Evolutionary conservation across 2,113 vertebrate genomes (phyloP).

Genomic region (Nesoenas mayeri): DNA sequence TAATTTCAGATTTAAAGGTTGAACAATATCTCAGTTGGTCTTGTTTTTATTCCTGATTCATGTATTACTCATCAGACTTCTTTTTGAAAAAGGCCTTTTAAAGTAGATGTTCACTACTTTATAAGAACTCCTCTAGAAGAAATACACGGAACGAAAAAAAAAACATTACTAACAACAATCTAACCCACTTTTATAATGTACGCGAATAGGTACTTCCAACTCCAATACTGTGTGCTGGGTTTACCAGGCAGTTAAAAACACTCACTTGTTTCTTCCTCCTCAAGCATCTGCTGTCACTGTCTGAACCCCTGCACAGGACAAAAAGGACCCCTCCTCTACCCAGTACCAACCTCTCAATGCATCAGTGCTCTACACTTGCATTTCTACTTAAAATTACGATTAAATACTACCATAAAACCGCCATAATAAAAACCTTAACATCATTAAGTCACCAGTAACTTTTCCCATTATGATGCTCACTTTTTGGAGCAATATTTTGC

Average conservation of each 20-base stretch:
- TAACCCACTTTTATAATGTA: not conserved
- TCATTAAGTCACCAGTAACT: not conserved
- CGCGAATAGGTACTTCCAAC: not conserved
- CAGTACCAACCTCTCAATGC: not conserved
- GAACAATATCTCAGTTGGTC: not conserved
- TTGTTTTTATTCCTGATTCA: not conserved
- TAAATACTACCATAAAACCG: not conserved
- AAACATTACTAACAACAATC: not conserved
- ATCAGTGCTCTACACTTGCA: fast-evolving
- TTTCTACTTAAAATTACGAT: not conserved
- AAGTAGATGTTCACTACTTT: not conserved
- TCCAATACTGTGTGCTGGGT: fast-evolving
- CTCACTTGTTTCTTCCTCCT: not conserved
- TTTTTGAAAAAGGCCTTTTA: not conserved
- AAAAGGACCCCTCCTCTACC: not conserved
- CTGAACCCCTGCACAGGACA: fast-evolving
- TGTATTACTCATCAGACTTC: not conserved
- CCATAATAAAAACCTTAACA: not conserved
- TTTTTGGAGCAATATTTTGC: not conserved
- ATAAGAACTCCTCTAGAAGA: not conserved
- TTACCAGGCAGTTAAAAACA: not conserved
- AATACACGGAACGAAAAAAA: not conserved
- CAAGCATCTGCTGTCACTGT: not conserved
- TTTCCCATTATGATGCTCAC: not conserved
- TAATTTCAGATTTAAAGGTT: not conserved